Conservation (phyloP, 2,797 vertebrate species). For the Sarcophilus harrisii region DNA sequence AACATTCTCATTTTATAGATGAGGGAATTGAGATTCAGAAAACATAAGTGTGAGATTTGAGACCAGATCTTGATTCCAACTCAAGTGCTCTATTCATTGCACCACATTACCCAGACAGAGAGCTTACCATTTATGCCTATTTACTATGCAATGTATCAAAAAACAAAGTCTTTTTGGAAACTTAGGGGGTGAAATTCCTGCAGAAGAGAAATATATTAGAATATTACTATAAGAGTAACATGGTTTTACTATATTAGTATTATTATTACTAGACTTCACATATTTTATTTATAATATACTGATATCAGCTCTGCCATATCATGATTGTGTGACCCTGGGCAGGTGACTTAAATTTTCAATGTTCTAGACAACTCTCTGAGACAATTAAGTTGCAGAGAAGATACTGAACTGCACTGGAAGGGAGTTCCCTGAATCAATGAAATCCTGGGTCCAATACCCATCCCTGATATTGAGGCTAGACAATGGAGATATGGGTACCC, state of each 20-base stretch:
- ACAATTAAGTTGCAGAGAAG: background rate
- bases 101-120: background rate
- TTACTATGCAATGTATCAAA: background rate
- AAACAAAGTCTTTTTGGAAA: background rate
- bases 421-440: background rate
- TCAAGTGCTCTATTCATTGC: background rate
- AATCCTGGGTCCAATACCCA: background rate
- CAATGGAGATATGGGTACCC: background rate
- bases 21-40: background rate
- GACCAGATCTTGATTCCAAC: background rate
- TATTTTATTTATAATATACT: background rate
- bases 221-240: background rate
- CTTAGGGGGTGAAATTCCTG: background rate
- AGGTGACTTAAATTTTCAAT: background rate
- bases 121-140: background rate
- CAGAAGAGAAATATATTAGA: background rate
- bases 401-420: background rate
- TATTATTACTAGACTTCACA: background rate
- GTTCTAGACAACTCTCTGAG: background rate
- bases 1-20: background rate
- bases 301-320: background rate
- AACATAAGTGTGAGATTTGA: background rate
- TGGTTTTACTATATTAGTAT: background rate
- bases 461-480: background rate
- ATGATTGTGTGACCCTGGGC: background rate